Evolutionary conservation across 2,797 vertebrate genomes (phyloP).

Genomic region (Podarcis lilfordi): DNA sequence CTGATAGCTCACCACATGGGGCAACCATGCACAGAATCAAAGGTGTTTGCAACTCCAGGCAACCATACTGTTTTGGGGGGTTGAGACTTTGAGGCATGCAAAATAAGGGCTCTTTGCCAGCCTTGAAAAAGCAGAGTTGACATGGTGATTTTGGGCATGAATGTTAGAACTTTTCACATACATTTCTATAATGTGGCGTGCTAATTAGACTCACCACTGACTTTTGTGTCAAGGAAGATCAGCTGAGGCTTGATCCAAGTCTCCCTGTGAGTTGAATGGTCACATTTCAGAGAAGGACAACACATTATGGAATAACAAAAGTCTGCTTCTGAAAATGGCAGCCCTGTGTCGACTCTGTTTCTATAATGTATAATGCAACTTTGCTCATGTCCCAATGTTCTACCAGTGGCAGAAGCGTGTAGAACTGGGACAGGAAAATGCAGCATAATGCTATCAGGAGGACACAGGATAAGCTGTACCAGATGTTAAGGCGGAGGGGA

Average conservation of each 20-base stretch:
- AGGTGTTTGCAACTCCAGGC: background rate
- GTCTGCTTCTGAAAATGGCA: background rate
- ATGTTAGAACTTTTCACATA: background rate
- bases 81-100: background rate
- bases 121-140: background rate
- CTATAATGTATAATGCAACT: background rate
- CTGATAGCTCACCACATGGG: background rate
- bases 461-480: too few species aligned
- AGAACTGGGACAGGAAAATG: background rate
- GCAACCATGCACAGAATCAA: background rate
- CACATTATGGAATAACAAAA: background rate
- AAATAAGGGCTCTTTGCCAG: background rate
- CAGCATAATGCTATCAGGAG: too few species aligned
- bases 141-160: background rate
- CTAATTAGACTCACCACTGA: background rate
- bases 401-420: background rate
- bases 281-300: background rate
- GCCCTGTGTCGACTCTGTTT: background rate
- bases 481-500: too few species aligned
- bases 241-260: background rate
- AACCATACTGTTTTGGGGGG: background rate
- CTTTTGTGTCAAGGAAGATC: background rate
- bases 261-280: background rate
- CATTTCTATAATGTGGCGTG: background rate
- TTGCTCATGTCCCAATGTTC: background rate